phyloP scores from a whole-genome alignment of 1,140 invertebrate species.

The Drosophila kurseongensis region DNA sequence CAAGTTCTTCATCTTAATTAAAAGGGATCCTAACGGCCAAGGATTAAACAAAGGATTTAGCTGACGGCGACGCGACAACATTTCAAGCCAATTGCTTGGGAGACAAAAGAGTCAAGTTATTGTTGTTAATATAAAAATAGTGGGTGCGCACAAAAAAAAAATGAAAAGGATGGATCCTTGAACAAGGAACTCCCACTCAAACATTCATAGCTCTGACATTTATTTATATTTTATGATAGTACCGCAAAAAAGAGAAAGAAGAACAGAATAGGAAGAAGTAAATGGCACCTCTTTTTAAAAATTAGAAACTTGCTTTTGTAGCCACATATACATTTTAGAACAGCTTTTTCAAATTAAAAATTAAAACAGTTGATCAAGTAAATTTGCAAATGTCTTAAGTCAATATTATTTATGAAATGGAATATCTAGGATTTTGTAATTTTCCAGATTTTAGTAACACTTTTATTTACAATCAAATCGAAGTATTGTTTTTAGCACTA shows the following conservation, averaged over 20 bases:
- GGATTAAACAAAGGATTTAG: slow-evolving; percentile 9
- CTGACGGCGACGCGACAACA: slow-evolving; percentile 11
- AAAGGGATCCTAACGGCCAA: slow-evolving; percentile 6
- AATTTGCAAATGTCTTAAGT: too few species aligned
- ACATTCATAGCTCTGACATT: slow-evolving; percentile 16
- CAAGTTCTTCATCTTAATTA: slow-evolving; percentile 9
- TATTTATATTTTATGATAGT: slow-evolving; percentile 14
- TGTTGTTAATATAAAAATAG: slow-evolving; percentile 13
- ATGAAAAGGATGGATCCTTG: not conserved
- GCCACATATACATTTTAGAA: too few species aligned
- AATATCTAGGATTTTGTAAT: too few species aligned
- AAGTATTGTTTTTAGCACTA: too few species aligned
- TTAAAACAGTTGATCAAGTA: too few species aligned
- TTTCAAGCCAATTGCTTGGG: slow-evolving; percentile 13
- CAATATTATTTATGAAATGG: too few species aligned
- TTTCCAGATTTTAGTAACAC: too few species aligned
- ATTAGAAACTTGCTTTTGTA: not conserved
- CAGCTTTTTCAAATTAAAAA: too few species aligned
- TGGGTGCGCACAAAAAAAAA: not conserved
- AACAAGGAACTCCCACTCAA: slow-evolving; percentile 1
- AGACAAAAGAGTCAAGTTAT: slow-evolving; percentile 29
- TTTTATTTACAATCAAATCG: too few species aligned
- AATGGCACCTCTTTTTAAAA: not conserved
- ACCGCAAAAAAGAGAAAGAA: not conserved
- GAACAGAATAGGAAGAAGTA: not conserved